Base-by-base conservation (phyloP, 1,140 invertebrate genomes). In the Orius insidiosus region DNA sequence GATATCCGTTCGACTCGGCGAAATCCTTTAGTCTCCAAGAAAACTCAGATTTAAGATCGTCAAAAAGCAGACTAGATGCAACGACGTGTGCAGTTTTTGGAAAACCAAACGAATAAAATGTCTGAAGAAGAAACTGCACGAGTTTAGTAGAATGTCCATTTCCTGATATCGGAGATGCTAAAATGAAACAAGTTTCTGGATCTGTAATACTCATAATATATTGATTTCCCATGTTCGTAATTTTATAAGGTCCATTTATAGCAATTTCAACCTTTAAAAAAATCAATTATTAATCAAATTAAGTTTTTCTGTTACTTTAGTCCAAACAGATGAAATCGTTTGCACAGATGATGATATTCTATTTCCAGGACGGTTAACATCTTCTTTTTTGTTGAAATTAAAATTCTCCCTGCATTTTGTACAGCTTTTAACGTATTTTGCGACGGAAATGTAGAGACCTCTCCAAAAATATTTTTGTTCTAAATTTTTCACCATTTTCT, bases 91-190 rank as follows among this genome's bases (percentile, higher is more conserved):
- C 24, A 24, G 19, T 6, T 15, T 45, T 31, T 39, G 59, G 55
- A 50, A 60, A 58, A 7, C 59, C 60, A 43, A 55, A 58, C 11
- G 44, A 53, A 34, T 58, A 60, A 43, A 60, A 60, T n/a, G 54
- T 51, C 24, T 55, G 52, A 47, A 59, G 53, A 6, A 61, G 46
- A 45, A 60, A 59, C 32, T 54, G 48, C 16, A 58, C 49, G 3
- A 55, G 35, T 14, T 48, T 48, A 9, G 18, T 36, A 47, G 52
- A 42, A 18, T 42, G 43, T 36, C 52, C 49, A 43, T 46, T 45
- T n/a, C 46, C 45, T 13, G 54, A 41, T 13, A 53, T 41, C 2
- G 56, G 40, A 6, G 49, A 49, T 24, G 57, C 59, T 41, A 51
- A 35, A n/a, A 59, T 47, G 56, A 58, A 61, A 18, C 52, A 46